phyloP scores from a whole-genome alignment of 2,113 vertebrate genomes.

The Nansenia antarctica region DNA sequence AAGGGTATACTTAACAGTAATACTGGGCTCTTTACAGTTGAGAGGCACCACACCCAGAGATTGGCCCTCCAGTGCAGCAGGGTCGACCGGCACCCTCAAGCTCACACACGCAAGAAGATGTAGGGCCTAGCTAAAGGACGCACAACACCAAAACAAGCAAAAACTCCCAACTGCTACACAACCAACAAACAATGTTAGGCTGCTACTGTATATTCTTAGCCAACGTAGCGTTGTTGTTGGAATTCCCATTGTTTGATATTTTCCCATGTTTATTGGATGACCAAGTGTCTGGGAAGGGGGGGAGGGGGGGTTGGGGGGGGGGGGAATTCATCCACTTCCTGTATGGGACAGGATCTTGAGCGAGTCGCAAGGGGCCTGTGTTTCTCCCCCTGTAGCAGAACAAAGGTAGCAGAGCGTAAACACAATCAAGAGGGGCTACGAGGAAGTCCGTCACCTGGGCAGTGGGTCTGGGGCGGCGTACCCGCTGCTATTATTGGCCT shows the following conservation, averaged over 20 bases:
- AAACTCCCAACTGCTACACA: background rate
- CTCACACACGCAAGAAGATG: constrained; percentile 7
- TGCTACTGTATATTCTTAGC: constrained; percentile 50
- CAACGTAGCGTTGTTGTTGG: constrained; percentile 24
- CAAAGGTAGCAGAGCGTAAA: constrained; percentile 45
- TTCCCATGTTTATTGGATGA: constrained; percentile 54
- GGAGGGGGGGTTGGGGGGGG: constrained; percentile 5
- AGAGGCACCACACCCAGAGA: constrained; percentile 9
- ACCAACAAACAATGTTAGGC: constrained; percentile 56
- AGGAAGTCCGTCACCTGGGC: constrained; percentile 63
- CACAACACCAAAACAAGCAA: constrained; percentile 19
- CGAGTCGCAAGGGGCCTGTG: constrained; percentile 29
- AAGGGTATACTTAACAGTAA: background rate
- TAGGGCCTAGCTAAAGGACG: no score
- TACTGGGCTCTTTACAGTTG: background rate
- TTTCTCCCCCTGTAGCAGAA: constrained; percentile 35
- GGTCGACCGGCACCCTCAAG: no score
- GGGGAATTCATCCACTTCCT: constrained; percentile 56
- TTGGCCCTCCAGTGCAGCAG: background rate
- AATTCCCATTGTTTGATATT: constrained; percentile 68
- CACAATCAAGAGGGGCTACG: constrained; percentile 39
- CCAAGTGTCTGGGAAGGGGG: constrained; percentile 46
- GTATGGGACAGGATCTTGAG: constrained; percentile 51
- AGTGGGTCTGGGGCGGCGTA: constrained; percentile 15
- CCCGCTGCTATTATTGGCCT: constrained; percentile 44